phyloP scores from a whole-genome alignment of 2,113 vertebrate species.

The Amphiprion percula region DNA sequence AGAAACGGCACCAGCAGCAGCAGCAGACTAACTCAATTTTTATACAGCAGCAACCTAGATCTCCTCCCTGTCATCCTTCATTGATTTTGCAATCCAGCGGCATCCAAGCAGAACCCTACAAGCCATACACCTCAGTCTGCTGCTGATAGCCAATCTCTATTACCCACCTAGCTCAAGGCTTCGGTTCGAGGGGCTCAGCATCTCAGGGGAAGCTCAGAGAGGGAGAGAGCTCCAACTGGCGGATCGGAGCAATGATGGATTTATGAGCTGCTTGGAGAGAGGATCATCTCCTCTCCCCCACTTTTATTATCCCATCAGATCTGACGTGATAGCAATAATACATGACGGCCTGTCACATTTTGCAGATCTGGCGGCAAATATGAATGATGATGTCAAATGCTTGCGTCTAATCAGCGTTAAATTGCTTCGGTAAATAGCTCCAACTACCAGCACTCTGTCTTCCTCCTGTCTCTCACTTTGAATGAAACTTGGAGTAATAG shows the following conservation, averaged over 20 bases:
- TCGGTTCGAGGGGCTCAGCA: constrained; percentile 51
- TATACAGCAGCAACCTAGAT: constrained; percentile 65
- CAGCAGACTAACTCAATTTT: constrained; percentile 54
- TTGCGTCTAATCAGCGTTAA: constrained; percentile 74
- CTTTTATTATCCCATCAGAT: constrained; percentile 81
- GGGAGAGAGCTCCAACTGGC: constrained; percentile 46
- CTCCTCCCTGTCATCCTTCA: constrained; percentile 79
- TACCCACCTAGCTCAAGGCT: constrained; percentile 68
- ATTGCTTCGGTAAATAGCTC: constrained; percentile 80
- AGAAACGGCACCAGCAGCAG: constrained; percentile 27
- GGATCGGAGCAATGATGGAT: constrained; percentile 68
- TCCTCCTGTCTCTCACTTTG: constrained; percentile 54
- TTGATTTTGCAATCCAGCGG: constrained; percentile 82
- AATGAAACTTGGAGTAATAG: constrained; percentile 74
- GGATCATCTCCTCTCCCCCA: constrained; percentile 63
- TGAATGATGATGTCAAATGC: constrained; percentile 70
- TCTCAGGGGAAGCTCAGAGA: constrained; percentile 41
- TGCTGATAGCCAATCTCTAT: constrained; percentile 75
- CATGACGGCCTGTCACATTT: constrained; percentile 70
- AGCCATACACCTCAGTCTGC: constrained; percentile 69
- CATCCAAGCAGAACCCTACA: constrained; percentile 73
- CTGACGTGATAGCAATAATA: constrained; percentile 66
- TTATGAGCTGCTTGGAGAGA: constrained; percentile 71
- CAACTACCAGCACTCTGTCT: constrained; percentile 45
- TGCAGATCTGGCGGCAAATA: constrained; percentile 52